These are phyloP conservation scores for Micropoecilia bifurca DNA, from an alignment of 2,797 vertebrate species.

Conservation along the genomic window DNA sequence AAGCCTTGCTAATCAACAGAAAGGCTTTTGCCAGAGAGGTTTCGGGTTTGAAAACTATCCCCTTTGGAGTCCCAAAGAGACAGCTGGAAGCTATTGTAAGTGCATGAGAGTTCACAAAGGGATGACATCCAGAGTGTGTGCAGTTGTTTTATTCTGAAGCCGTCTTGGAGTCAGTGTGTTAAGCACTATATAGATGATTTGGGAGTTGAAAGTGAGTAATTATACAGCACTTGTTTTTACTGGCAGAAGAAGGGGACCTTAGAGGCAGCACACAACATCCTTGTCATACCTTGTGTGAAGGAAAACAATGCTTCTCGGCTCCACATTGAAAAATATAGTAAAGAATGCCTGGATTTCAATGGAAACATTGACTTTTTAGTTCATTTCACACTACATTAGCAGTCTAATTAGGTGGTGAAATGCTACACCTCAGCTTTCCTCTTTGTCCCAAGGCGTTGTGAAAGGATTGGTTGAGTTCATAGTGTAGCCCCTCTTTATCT, in stretches of 20 bases:
- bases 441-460: conserved; percentile 33
- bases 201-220: conserved; percentile 61
- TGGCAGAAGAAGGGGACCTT: conserved; percentile 71
- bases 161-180: conserved; percentile 70
- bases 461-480: conserved; percentile 39
- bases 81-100: conserved; percentile 76
- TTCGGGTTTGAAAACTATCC: conserved; percentile 62
- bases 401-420: conserved; percentile 78
- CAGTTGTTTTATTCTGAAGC: conserved; percentile 80
- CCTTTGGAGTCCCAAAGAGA: conserved; percentile 61
- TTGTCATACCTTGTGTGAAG: conserved; percentile 54
- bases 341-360: conserved; percentile 36
- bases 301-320: conserved; percentile 44
- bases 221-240: conserved; percentile 76
- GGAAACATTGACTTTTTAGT: conserved; percentile 48
- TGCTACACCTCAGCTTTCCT: conserved; percentile 34
- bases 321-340: conserved; percentile 49
- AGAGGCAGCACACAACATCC: conserved; percentile 69
- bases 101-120: conserved; percentile 21
- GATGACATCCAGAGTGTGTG: conserved; percentile 54
- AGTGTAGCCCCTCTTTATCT: conserved; percentile 24
- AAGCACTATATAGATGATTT: conserved; percentile 52
- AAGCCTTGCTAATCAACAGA: conserved; percentile 71
- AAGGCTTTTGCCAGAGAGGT: conserved; percentile 69
- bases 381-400: conserved; percentile 79